Evolutionary conservation across 2,888 invertebrate genomes (phyloP).

Genomic region (Patella caerulea): DNA sequence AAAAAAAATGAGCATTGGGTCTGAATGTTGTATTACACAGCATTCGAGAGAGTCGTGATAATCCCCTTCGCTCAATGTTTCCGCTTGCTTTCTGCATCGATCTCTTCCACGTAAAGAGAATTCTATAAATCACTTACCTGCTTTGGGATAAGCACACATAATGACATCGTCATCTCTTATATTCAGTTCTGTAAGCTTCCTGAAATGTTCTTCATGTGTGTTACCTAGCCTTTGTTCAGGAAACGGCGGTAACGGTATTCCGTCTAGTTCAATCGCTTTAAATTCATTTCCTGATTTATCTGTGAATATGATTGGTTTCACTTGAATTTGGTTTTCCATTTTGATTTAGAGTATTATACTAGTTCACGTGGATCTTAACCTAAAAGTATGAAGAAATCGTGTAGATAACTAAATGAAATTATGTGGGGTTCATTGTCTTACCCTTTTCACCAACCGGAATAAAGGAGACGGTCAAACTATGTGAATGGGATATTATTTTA

Average conservation of each 20-base stretch:
- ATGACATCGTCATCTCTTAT: constrained; percentile 2
- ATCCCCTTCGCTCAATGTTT: too few relatives aligned
- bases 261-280: background rate
- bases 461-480: background rate
- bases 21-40: too few relatives aligned
- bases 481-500: too few relatives aligned
- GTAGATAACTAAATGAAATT: too few relatives aligned
- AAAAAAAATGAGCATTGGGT: too few relatives aligned
- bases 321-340: background rate
- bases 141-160: background rate
- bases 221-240: background rate
- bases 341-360: background rate
- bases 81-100: too few relatives aligned
- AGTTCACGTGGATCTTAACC: background rate
- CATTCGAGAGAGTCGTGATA: too few relatives aligned
- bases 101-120: too few relatives aligned
- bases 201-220: background rate
- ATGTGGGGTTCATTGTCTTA: too few relatives aligned
- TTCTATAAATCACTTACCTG: background rate
- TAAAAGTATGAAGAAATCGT: background rate
- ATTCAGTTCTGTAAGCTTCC: background rate
- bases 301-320: background rate
- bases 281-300: background rate
- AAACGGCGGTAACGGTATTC: background rate
- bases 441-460: background rate